These are phyloP conservation scores for Polyploca ridens DNA, from an alignment of 2,888 invertebrate genomes.

Conservation along the genomic window DNA sequence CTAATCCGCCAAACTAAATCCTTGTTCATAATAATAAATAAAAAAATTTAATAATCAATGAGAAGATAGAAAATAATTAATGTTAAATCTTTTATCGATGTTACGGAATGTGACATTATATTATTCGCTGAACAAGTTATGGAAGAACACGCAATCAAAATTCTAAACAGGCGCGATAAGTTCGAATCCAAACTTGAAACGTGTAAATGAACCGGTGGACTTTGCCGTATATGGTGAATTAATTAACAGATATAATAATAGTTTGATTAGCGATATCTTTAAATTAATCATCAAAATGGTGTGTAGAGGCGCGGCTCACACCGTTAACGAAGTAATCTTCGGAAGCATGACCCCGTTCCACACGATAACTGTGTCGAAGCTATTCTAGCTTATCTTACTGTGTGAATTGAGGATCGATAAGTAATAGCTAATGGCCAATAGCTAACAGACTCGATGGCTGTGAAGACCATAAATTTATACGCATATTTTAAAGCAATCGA, in stretches of 20 bases:
- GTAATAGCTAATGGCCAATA: conserved; percentile 10
- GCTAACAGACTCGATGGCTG: conserved; percentile 1
- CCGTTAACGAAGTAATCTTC: conserved; percentile 47
- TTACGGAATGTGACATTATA: conserved; percentile 8
- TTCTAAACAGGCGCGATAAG: not conserved
- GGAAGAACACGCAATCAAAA: conserved; percentile 5
- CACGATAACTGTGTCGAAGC: not conserved
- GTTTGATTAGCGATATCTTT: conserved; percentile 11
- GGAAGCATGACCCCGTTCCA: conserved; percentile 22
- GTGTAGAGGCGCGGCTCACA: conserved; percentile 32
- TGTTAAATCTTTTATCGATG: conserved; percentile 2
- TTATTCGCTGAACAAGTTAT: not conserved
- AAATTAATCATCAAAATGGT: conserved; percentile 2
- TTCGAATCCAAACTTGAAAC: conserved; percentile 1
- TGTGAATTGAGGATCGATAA: conserved; percentile 12
- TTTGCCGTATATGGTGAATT: conserved; percentile 5
- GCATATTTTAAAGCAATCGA: conserved; percentile 10
- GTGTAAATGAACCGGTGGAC: not conserved
- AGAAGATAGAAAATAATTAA: conserved; percentile 7
- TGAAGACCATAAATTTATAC: conserved; percentile 9
- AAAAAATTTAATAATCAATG: too few relatives aligned
- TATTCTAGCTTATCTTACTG: not conserved
- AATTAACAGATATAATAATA: conserved; percentile 10
- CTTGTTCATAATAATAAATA: too few relatives aligned
- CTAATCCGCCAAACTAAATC: not conserved